Conservation (phyloP, 2,888 invertebrate genomes). For the Parochlus steinenii region DNA sequence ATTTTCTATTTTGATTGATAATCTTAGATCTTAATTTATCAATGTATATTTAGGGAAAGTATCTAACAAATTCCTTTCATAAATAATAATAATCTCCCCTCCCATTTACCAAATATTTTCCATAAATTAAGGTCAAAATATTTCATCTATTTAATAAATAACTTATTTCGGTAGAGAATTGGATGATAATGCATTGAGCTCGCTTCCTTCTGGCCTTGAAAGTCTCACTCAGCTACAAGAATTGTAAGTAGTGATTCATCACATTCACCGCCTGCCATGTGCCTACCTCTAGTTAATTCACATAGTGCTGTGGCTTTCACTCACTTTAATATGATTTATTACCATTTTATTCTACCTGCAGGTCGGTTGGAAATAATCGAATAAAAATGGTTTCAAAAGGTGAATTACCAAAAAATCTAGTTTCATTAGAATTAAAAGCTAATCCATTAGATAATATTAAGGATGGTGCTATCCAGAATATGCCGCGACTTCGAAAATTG, state of each 20-base stretch:
- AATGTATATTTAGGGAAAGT: too few species aligned
- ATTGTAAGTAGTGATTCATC: constrained; percentile 49
- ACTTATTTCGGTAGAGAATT: constrained; percentile 42
- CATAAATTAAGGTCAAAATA: neutral
- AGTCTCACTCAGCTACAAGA: constrained; percentile 62
- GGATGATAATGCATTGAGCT: constrained; percentile 55
- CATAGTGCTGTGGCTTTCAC: constrained; percentile 4
- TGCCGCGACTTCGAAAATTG: constrained; percentile 65
- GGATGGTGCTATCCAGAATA: constrained; percentile 51
- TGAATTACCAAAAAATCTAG: constrained; percentile 50
- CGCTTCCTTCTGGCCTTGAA: constrained; percentile 58
- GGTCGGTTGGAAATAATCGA: constrained; percentile 69
- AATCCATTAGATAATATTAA: constrained; percentile 63
- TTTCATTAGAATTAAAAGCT: constrained; percentile 63
- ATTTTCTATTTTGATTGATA: too few species aligned
- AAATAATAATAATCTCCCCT: too few species aligned
- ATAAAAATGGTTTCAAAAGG: constrained; percentile 58
- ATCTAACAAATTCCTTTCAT: too few species aligned
- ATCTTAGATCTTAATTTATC: too few species aligned
- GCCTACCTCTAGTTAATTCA: neutral
- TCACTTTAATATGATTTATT: too few species aligned
- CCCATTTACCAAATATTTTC: constrained; percentile 3
- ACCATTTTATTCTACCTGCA: too few species aligned
- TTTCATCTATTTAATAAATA: constrained; percentile 2
- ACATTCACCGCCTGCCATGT: neutral